phyloP scores from a whole-genome alignment of 1,140 invertebrate species.

The Euura lappo region DNA sequence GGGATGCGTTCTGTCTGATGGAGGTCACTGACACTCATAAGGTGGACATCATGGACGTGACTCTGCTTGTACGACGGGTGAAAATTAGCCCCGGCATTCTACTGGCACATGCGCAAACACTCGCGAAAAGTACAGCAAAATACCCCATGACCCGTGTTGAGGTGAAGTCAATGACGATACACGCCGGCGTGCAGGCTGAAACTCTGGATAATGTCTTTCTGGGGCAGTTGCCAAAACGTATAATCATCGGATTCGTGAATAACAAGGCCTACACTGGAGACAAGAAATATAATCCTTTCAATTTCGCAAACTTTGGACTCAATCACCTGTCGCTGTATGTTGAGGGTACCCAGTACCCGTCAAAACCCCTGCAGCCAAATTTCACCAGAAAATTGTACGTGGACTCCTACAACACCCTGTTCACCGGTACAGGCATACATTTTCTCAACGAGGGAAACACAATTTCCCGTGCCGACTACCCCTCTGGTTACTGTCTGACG shows the following conservation, averaged over 20 bases:
- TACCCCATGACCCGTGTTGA: conserved; percentile 50
- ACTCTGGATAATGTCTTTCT: conserved; percentile 47
- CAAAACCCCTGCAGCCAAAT: conserved; percentile 29
- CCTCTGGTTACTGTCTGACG: conserved; percentile 19
- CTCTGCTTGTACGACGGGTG: conserved; percentile 40
- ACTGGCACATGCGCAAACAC: conserved; percentile 45
- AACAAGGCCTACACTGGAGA: conserved; percentile 48
- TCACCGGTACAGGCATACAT: conserved; percentile 47
- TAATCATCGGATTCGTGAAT: conserved; percentile 50
- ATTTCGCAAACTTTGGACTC: conserved; percentile 47
- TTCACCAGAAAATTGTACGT: conserved; percentile 30
- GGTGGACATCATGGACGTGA: conserved; percentile 38
- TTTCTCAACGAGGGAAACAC: not conserved
- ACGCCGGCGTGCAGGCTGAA: conserved; percentile 40
- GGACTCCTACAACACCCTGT: conserved; percentile 46
- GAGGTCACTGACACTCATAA: conserved; percentile 20
- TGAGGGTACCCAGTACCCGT: conserved; percentile 40
- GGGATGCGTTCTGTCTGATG: conserved; percentile 45
- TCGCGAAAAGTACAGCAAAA: conserved; percentile 47
- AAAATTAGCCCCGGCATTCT: conserved; percentile 46
- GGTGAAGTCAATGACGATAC: conserved; percentile 47
- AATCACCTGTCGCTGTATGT: conserved; percentile 43
- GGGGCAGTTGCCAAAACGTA: conserved; percentile 48
- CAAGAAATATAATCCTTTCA: conserved; percentile 44
- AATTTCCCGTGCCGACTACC: conserved; percentile 11